These are phyloP conservation scores for Nesogale talazaci DNA, from an alignment of 2,113 vertebrate genomes.

Conservation along the genomic window DNA sequence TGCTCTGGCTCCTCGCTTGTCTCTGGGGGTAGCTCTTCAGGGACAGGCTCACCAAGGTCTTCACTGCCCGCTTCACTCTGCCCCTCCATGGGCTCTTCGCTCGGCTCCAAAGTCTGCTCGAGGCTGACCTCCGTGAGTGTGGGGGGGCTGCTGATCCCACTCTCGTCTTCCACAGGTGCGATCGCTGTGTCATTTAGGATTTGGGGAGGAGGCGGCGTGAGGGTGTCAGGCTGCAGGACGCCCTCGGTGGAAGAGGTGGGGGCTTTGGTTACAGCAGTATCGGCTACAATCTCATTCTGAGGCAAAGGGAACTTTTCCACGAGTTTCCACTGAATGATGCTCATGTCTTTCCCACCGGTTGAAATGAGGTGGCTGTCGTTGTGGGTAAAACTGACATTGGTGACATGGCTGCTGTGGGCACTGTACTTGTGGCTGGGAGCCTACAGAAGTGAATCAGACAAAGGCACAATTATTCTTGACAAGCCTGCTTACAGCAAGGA, in stretches of 20 bases:
- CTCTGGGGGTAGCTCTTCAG: constrained; percentile 82
- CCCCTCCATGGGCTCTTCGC: constrained; percentile 83
- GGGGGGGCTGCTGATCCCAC: constrained; percentile 77
- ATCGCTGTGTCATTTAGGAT: constrained; percentile 65
- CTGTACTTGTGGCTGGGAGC: constrained; percentile 98
- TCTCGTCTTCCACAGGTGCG: constrained; percentile 75
- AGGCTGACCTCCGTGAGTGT: constrained; percentile 83
- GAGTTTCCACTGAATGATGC: constrained; percentile 98
- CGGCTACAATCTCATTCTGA: constrained; percentile 85
- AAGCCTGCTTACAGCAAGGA: background rate
- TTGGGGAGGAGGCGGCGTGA: constrained; percentile 73
- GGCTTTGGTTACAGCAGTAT: constrained; percentile 80
- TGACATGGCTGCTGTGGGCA: constrained; percentile 99
- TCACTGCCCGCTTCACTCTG: constrained; percentile 86
- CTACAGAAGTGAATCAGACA: constrained; percentile 82
- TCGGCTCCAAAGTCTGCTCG: constrained; percentile 80
- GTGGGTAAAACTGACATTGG: constrained; percentile 97
- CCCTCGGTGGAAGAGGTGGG: constrained; percentile 80
- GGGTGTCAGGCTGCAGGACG: constrained; percentile 60
- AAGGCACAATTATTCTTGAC: background rate
- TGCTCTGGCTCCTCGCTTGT: constrained; percentile 81
- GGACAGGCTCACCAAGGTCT: constrained; percentile 72
- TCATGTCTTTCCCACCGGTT: constrained; percentile 98
- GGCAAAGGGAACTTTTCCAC: constrained; percentile 90
- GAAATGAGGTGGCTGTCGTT: constrained; percentile 95